A percentile compares a stretch with the other conserved stretches of the same genome.
These are phyloP conservation scores for Cheilosia pagana DNA, from an alignment of 2,888 invertebrate species.

Conservation along the genomic window DNA sequence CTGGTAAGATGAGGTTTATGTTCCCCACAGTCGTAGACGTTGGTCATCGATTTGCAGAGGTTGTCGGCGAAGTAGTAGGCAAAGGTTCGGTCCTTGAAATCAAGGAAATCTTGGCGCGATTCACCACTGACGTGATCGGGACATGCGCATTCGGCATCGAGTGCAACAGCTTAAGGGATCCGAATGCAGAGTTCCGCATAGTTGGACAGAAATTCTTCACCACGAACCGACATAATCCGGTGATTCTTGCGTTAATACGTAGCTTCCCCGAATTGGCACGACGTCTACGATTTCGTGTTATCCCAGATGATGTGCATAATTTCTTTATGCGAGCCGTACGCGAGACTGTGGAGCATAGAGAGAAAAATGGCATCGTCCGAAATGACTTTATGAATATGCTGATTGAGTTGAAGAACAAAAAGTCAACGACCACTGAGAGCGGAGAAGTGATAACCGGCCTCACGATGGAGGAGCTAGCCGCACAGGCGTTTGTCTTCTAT, in stretches of 20 bases:
- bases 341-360: conserved; percentile 82
- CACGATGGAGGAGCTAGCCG: conserved; percentile 79
- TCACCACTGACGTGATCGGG: conserved; percentile 85
- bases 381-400: conserved; percentile 86
- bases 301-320: conserved; percentile 78
- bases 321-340: conserved; percentile 83
- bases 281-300: conserved; percentile 77
- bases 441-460: conserved; percentile 48
- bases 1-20: conserved; percentile 78
- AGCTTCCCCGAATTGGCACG: conserved; percentile 78
- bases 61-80: conserved; percentile 6
- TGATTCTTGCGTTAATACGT: neutral
- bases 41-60: conserved; percentile 50
- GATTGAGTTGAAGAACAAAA: conserved; percentile 84
- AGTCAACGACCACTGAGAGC: conserved; percentile 77
- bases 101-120: conserved; percentile 83
- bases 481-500: conserved; percentile 81
- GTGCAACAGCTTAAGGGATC: conserved; percentile 83
- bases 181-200: conserved; percentile 81
- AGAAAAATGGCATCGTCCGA: conserved; percentile 82
- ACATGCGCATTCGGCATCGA: conserved; percentile 84
- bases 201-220: conserved; percentile 77
- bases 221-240: neutral
- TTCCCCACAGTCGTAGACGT: conserved; percentile 78
- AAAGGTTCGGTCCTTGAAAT: conserved; percentile 80